phyloP scores from a whole-genome alignment of 2,113 vertebrate genomes.

The Proteles cristata region DNA sequence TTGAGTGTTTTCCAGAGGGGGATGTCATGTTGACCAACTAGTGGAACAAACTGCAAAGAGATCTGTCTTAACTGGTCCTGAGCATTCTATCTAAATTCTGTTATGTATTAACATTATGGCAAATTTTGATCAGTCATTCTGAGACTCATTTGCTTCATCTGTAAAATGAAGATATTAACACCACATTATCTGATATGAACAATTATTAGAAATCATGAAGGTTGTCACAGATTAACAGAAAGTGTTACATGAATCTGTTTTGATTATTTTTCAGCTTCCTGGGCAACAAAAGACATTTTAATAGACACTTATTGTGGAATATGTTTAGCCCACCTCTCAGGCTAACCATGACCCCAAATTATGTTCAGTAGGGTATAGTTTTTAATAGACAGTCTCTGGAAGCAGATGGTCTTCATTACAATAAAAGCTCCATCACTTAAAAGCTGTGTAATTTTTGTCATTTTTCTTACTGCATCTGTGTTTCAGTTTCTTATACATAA shows the following conservation, averaged over 20 bases:
- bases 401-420: not conserved
- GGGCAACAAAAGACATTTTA: not conserved
- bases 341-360: not conserved
- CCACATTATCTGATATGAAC: not conserved
- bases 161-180: not conserved
- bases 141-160: not conserved
- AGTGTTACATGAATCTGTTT: not conserved
- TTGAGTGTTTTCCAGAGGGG: not conserved
- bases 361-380: not conserved
- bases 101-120: not conserved
- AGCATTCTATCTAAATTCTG: not conserved
- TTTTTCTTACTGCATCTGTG: not conserved
- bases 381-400: not conserved
- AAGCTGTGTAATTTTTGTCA: not conserved
- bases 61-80: not conserved
- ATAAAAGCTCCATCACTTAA: not conserved
- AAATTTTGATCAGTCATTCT: not conserved
- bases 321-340: not conserved
- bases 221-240: not conserved
- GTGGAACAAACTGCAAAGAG: not conserved
- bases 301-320: not conserved
- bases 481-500: not conserved
- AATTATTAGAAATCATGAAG: not conserved
- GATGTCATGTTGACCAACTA: not conserved
- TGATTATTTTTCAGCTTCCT: not conserved